phyloP scores from a whole-genome alignment of 2,888 invertebrate species.

The Platycheirus albimanus region DNA sequence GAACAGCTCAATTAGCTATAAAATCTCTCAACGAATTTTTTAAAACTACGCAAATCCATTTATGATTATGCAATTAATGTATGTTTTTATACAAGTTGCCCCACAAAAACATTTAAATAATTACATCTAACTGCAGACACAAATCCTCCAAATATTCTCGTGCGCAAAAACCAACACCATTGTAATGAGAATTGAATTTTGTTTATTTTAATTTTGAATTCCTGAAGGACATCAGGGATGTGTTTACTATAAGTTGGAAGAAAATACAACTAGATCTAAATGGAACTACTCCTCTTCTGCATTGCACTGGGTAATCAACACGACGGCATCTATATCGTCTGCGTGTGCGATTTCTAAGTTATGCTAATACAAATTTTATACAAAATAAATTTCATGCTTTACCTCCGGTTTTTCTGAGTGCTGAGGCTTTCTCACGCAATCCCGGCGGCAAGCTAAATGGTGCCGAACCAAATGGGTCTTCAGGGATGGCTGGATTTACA shows the following conservation, averaged over 20 bases:
- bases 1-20: no score
- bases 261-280: slow-evolving; percentile 70
- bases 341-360: slow-evolving; percentile 71
- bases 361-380: slow-evolving; percentile 69
- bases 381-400: slow-evolving; percentile 81
- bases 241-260: slow-evolving; percentile 56
- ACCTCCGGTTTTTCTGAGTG: slow-evolving; percentile 83
- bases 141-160: slow-evolving; percentile 34
- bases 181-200: slow-evolving; percentile 36
- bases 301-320: slow-evolving; percentile 65
- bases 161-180: slow-evolving; percentile 44
- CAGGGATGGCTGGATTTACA: slow-evolving; percentile 82
- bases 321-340: slow-evolving; percentile 64
- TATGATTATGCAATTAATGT: no score
- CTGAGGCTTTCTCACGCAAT: slow-evolving; percentile 82
- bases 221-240: slow-evolving; percentile 67
- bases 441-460: slow-evolving; percentile 89
- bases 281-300: slow-evolving; percentile 71
- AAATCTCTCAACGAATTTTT: no score
- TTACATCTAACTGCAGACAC: background rate
- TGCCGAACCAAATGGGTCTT: slow-evolving; percentile 92
- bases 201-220: slow-evolving; percentile 31
- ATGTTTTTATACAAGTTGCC: no score
- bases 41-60: no score
- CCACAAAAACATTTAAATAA: no score